These are phyloP conservation scores for Drosophila siamana DNA, from an alignment of 2,888 invertebrate species.

Conservation along the genomic window DNA sequence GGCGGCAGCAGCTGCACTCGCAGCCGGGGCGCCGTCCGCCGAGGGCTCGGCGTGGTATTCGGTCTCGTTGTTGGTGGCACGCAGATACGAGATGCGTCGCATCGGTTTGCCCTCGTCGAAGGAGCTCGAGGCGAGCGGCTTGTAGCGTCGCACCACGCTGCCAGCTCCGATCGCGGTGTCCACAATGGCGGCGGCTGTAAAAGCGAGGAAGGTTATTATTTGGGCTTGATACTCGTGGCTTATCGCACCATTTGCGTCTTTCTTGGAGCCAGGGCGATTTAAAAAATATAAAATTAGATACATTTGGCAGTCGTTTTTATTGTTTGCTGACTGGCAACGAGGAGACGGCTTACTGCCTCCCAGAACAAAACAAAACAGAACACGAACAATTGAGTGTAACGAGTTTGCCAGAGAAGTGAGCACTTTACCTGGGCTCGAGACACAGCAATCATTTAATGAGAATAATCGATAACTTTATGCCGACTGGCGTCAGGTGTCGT, in stretches of 20 bases:
- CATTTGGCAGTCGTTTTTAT: neutral
- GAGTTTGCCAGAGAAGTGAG: too few relatives aligned
- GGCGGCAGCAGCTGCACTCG: slow-evolving; percentile 43
- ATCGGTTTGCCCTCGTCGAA: slow-evolving; percentile 95
- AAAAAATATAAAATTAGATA: slow-evolving; percentile 15
- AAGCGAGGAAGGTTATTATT: neutral
- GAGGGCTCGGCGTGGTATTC: slow-evolving; percentile 86
- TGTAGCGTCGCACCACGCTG: slow-evolving; percentile 83
- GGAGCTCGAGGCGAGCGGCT: slow-evolving; percentile 84
- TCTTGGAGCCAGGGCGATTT: neutral
- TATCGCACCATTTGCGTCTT: neutral
- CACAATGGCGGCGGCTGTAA: slow-evolving; percentile 52
- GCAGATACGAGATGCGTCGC: slow-evolving; percentile 96
- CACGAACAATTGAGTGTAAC: too few relatives aligned
- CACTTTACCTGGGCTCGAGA: too few relatives aligned
- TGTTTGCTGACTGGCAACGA: neutral
- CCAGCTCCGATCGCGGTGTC: slow-evolving; percentile 31
- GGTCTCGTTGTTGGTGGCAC: slow-evolving; percentile 93
- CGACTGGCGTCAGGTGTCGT: too few relatives aligned
- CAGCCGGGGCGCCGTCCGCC: slow-evolving; percentile 49
- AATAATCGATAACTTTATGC: too few relatives aligned
- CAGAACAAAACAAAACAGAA: too few relatives aligned
- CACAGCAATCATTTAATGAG: too few relatives aligned
- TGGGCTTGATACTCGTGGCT: neutral
- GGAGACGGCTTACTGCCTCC: too few relatives aligned